Conservation (phyloP, 2,797 vertebrate genomes). For the Hirundo rustica region DNA sequence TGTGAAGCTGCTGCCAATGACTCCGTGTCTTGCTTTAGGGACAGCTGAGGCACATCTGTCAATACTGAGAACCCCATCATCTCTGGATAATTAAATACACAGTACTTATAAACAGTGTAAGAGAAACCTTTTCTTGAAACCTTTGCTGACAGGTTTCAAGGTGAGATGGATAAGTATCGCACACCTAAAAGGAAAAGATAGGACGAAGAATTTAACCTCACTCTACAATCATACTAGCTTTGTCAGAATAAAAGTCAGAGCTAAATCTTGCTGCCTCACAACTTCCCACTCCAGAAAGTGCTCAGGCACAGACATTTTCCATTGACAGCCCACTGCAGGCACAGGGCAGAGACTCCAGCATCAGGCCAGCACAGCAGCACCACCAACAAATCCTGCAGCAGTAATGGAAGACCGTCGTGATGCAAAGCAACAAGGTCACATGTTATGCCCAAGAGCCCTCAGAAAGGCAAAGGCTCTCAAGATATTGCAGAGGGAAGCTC, state of each 20-base stretch:
- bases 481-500: slow-evolving; percentile 63
- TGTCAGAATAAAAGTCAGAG: slow-evolving; percentile 69
- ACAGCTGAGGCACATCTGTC: neutral
- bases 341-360: slow-evolving; percentile 26
- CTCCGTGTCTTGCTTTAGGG: neutral
- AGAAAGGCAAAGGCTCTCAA: slow-evolving; percentile 60
- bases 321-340: slow-evolving; percentile 27
- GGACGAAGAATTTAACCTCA: slow-evolving; percentile 59
- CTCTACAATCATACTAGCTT: slow-evolving; percentile 58
- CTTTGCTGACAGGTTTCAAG: slow-evolving; percentile 24
- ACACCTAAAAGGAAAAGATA: slow-evolving; percentile 54
- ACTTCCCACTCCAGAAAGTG: neutral
- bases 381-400: slow-evolving; percentile 40
- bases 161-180: slow-evolving; percentile 53
- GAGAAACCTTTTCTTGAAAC: neutral
- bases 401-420: slow-evolving; percentile 46
- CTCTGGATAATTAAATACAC: neutral
- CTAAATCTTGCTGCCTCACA: slow-evolving; percentile 34
- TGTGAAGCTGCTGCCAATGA: neutral
- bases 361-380: slow-evolving; percentile 43
- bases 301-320: slow-evolving; percentile 65
- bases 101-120: neutral
- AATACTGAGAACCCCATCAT: neutral
- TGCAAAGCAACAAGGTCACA: slow-evolving; percentile 73
- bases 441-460: slow-evolving; percentile 56